A percentile compares a stretch with the other conserved stretches of the same genome.
Evolutionary conservation across 2,797 vertebrate species (phyloP).

Genomic region (Esox masquinongy): DNA sequence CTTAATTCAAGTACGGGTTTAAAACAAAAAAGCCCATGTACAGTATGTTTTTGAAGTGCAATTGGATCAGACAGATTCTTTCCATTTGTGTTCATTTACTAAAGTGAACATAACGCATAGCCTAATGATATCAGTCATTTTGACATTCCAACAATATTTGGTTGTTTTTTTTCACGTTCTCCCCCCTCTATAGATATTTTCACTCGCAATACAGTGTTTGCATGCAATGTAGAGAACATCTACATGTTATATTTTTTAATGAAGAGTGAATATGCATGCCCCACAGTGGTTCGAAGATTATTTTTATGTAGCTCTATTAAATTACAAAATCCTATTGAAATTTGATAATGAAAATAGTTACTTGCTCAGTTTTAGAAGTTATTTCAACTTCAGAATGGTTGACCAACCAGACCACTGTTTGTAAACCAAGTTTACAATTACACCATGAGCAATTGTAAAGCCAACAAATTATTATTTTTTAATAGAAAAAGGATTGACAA

Average conservation of each 20-base stretch:
- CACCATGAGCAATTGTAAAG: slow-evolving; percentile 43
- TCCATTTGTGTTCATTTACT: slow-evolving; percentile 11
- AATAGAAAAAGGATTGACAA: slow-evolving; percentile 36
- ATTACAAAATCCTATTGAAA: slow-evolving; percentile 10
- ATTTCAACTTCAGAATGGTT: slow-evolving; percentile 61
- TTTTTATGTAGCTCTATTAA: slow-evolving; percentile 20
- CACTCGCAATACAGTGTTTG: slow-evolving; percentile 50
- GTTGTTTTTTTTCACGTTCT: slow-evolving; percentile 30
- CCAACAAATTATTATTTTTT: slow-evolving; percentile 38
- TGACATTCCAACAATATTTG: slow-evolving; percentile 26
- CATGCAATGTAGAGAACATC: slow-evolving; percentile 11
- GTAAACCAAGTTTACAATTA: slow-evolving; percentile 74
- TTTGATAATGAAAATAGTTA: slow-evolving; percentile 3
- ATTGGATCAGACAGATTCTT: slow-evolving; percentile 39
- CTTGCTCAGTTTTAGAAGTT: slow-evolving; percentile 21
- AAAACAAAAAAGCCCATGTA: slow-evolving; percentile 12
- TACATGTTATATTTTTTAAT: slow-evolving; percentile 27
- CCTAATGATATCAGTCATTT: slow-evolving; percentile 17
- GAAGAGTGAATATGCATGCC: slow-evolving; percentile 47
- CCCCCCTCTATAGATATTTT: slow-evolving; percentile 14
- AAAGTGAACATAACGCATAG: slow-evolving; percentile 1
- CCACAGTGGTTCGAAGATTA: slow-evolving; percentile 9
- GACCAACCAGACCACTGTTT: slow-evolving; percentile 57
- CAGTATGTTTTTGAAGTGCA: slow-evolving; percentile 49
- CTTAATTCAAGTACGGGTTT: slow-evolving; percentile 24